Percentiles rank a stretch among this genome's conserved stretches.
phyloP scores from a whole-genome alignment of 2,797 vertebrate species.

The Meda fulgida region DNA sequence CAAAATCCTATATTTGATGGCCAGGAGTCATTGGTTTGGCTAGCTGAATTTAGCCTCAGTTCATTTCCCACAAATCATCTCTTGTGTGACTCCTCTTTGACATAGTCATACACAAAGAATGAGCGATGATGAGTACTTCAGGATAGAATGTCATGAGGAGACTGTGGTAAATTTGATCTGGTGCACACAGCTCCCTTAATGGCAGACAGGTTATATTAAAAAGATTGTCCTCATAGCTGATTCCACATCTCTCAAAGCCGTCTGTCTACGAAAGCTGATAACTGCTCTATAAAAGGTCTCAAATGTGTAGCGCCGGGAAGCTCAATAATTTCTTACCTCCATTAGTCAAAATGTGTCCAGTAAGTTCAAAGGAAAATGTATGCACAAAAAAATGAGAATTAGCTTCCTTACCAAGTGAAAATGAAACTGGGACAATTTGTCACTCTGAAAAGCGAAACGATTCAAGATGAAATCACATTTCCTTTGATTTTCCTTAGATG shows the following conservation, averaged over 20 bases:
- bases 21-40: constrained; percentile 10
- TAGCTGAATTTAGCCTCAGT: constrained; percentile 13
- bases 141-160: constrained; percentile 41
- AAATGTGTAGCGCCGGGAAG: not conserved
- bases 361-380: constrained; percentile 35
- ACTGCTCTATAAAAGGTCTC: constrained; percentile 21
- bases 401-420: constrained; percentile 18
- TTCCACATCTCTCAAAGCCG: constrained; percentile 1
- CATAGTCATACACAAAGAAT: constrained; percentile 43
- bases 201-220: constrained; percentile 55
- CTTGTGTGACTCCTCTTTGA: constrained; percentile 38
- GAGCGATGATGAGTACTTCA: constrained; percentile 47
- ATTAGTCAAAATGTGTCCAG: constrained; percentile 39
- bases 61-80: constrained; percentile 33
- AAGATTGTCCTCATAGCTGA: constrained; percentile 26
- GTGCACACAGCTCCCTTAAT: constrained; percentile 41
- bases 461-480: constrained; percentile 49
- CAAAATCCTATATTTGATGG: constrained; percentile 1
- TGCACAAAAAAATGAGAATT: constrained; percentile 1
- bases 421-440: constrained; percentile 31
- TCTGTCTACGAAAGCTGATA: constrained; percentile 19
- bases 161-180: constrained; percentile 55
- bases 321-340: constrained; percentile 27
- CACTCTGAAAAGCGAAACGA: constrained; percentile 22
- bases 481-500: constrained; percentile 36